phyloP scores from a whole-genome alignment of 1,140 invertebrate species.

The Leguminivora glycinivorella region DNA sequence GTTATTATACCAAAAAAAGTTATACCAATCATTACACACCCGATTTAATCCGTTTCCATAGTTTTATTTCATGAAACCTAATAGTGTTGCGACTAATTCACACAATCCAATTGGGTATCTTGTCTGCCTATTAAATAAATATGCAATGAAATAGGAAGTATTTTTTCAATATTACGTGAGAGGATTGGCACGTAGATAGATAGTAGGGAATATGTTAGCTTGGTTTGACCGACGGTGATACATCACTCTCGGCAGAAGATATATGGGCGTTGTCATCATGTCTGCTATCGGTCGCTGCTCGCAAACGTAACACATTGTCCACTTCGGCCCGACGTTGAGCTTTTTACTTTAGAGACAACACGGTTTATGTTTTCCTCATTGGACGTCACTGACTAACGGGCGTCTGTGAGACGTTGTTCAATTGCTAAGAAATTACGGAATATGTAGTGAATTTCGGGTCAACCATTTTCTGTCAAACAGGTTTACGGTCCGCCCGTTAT shows the following conservation, averaged over 20 bases:
- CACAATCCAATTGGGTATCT: too few species aligned
- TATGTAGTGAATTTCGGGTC: background rate
- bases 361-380: background rate
- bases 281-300: conserved; percentile 44
- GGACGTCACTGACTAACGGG: background rate
- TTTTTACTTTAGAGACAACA: conserved; percentile 32
- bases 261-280: conserved; percentile 50
- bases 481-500: too few species aligned
- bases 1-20: too few species aligned
- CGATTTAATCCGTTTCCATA: too few species aligned
- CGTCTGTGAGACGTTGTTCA: background rate
- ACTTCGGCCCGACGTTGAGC: conserved; percentile 29
- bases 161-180: conserved; percentile 5
- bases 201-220: conserved; percentile 33
- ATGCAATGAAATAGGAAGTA: background rate
- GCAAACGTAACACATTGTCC: conserved; percentile 47
- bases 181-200: background rate
- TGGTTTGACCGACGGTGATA: conserved; percentile 49
- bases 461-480: too few species aligned
- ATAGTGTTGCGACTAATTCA: too few species aligned
- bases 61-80: too few species aligned
- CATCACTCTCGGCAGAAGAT: conserved; percentile 57
- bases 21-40: too few species aligned
- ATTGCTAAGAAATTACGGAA: background rate
- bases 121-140: background rate